phyloP scores from a whole-genome alignment of 2,113 vertebrate species.

The Chaetodon trifascialis region DNA sequence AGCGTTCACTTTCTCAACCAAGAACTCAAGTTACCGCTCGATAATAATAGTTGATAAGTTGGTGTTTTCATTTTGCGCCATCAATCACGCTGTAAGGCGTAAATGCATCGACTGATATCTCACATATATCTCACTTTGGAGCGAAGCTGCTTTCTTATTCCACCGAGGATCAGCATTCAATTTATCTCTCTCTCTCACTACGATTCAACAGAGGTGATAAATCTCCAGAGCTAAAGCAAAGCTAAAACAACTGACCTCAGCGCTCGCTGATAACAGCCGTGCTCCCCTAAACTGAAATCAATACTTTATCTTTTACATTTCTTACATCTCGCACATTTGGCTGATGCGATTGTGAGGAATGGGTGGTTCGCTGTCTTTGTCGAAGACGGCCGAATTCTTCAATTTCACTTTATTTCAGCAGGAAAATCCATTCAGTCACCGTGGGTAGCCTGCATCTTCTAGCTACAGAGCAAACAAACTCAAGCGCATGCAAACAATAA shows the following conservation, averaged over 20 bases:
- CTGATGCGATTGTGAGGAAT: conserved; percentile 30
- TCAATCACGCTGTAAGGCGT: conserved; percentile 49
- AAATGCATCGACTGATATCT: conserved; percentile 53
- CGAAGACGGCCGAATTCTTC: conserved; percentile 22
- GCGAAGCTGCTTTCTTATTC: conserved; percentile 58
- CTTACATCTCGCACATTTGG: conserved; percentile 51
- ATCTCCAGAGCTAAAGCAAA: conserved; percentile 59
- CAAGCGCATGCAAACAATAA: neutral
- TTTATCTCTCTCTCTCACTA: conserved; percentile 55
- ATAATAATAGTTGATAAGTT: conserved; percentile 52
- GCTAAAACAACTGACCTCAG: conserved; percentile 71
- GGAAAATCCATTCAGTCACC: neutral
- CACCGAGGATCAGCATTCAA: conserved; percentile 64
- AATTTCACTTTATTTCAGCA: conserved; percentile 4
- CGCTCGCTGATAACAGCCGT: conserved; percentile 56
- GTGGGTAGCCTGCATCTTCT: no score
- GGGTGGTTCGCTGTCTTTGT: neutral
- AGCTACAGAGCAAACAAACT: neutral
- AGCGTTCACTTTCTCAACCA: neutral
- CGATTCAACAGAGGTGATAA: conserved; percentile 67
- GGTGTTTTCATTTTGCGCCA: conserved; percentile 48
- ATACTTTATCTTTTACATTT: conserved; percentile 72
- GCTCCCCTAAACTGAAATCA: conserved; percentile 73
- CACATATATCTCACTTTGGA: conserved; percentile 63
- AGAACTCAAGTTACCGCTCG: conserved; percentile 22